Evolutionary conservation across 1,140 invertebrate species (phyloP), one percentile per base, ranked within the genome.

Genomic region (Micrasema minimum): DNA sequence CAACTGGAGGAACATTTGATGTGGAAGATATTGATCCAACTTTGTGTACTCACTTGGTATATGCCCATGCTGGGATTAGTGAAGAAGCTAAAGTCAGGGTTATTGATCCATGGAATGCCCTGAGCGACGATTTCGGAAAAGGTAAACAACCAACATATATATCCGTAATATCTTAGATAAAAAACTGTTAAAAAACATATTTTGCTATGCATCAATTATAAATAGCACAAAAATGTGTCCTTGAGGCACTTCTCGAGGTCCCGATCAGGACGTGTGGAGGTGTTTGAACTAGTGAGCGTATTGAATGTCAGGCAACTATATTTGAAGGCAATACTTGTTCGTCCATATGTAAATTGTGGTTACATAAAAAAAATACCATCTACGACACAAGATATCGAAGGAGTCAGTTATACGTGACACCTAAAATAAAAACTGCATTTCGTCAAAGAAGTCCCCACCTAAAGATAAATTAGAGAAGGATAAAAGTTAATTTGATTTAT

Each of bases 21-120:
- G 86, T 92, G 0, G 85, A 86, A 35, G 71, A 91, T 59, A 90
- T 95, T 10, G 88, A 93, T 77, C 85, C 91, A 0, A 77, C 80
- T 14, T 80, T 93, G 0, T 94, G 92, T 77, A 92, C 92, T 0
- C 92, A 94, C 79, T 72, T 92, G 22, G 86, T 92, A 22, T 93
- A 93, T 75, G 79, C 88, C 0, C 93, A 93, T 76, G 86, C 88
- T 43, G 91, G 91, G 4, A 80, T 91, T 7, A 79, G 82, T 31
- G 78, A 78, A 43, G 86, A 86, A 1, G 76, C 76, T 0, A 12
- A 23, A 7, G 78, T 90, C 1, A 78, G 82, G 11, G 81, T 88
- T 11, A 79, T 92, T 3, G 91, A 92, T 78, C 80, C 87, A 0
- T 90, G 86, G 74, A 81, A 90, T 65, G 91, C 92, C 76, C 77